Evolutionary conservation across 2,113 vertebrate species (phyloP).

Genomic region (Microcebus griseorufus): DNA sequence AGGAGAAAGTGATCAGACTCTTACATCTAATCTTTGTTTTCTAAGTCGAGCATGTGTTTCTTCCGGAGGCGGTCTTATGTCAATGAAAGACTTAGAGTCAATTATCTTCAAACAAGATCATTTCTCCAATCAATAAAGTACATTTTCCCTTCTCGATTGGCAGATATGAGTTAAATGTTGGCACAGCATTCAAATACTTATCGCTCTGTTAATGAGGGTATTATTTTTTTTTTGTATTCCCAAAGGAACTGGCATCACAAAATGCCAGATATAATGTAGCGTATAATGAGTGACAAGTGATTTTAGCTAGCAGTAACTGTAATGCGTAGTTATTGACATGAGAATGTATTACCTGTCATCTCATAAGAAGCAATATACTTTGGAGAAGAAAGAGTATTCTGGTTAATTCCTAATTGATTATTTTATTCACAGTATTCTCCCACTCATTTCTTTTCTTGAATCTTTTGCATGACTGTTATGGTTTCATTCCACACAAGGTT

Average conservation of each 20-base stretch:
- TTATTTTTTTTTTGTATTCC: conserved; percentile 36
- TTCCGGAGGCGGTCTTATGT: conserved; percentile 60
- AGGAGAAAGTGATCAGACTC: conserved; percentile 55
- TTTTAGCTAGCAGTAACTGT: conserved; percentile 49
- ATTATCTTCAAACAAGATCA: conserved; percentile 57
- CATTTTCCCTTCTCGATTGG: conserved; percentile 67
- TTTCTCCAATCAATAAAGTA: conserved; percentile 56
- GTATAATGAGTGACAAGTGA: conserved; percentile 49
- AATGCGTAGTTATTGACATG: conserved; percentile 49
- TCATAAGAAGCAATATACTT: conserved; percentile 14
- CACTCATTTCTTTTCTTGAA: neutral
- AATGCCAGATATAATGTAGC: conserved; percentile 27
- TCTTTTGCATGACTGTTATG: neutral
- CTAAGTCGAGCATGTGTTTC: conserved; percentile 36
- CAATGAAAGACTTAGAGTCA: conserved; percentile 54
- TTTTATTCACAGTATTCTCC: neutral
- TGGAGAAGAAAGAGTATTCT: conserved; percentile 18
- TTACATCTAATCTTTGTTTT: conserved; percentile 64
- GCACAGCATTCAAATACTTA: conserved; percentile 59
- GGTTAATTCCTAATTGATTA: neutral
- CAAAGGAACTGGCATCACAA: conserved; percentile 3
- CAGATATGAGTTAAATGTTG: conserved; percentile 59
- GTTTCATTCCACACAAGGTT: neutral
- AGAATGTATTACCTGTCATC: neutral
- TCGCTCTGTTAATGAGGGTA: conserved; percentile 55